Base-by-base conservation (phyloP, 2,113 vertebrate genomes). In the Probosciger aterrimus region DNA sequence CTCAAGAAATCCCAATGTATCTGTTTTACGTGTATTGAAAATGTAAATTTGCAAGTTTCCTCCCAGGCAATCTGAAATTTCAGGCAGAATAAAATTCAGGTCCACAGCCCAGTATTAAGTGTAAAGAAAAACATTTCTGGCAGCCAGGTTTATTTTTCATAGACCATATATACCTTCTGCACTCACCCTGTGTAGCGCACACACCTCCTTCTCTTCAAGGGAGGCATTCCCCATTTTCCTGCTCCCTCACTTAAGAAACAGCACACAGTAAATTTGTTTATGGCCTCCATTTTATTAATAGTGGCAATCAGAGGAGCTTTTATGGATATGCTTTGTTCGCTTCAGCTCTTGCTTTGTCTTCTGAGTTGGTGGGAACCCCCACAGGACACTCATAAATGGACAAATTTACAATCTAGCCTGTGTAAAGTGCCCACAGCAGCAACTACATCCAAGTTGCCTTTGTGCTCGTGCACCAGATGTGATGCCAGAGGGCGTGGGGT, bases 331-430 rank as follows among this genome's bases (percentile, higher is more conserved):
- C 88, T 97, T 96, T 94, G 88, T 97, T 97, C 5, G 1, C 80
- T 94, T 90, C 86, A 93, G 30, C 87, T 88, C 76, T 75, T 91
- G 91, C 82, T 97, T 96, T 97, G 97, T 97, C 82, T 93, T 89
- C 95, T 87, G 86, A 95, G 76, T 76, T 94, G 86, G 84, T 97
- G 94, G 93, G 96, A 98, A 97, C 70, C 90, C 91, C 88, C 27
- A 57, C 93, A 90, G 97, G 92, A 98, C 80, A 88, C 94, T 97
- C 90, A 94, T 94, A 98, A 98, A 97, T 96, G 90, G 86, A 97
- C 92, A 97, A 97, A 97, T 97, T 97, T 97, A 98, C 97, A 98
- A 97, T 95, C 96, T 86, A 91, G 92, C 77, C 92, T 96, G 85
- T 93, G 88, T 88, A 95, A 98, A 98, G 83, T 93, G 93, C 96